A percentile compares a stretch with the other conserved stretches of the same genome.
These are phyloP conservation scores for Chiloscyllium punctatum DNA, from an alignment of 2,797 vertebrate genomes.

Conservation along the genomic window DNA sequence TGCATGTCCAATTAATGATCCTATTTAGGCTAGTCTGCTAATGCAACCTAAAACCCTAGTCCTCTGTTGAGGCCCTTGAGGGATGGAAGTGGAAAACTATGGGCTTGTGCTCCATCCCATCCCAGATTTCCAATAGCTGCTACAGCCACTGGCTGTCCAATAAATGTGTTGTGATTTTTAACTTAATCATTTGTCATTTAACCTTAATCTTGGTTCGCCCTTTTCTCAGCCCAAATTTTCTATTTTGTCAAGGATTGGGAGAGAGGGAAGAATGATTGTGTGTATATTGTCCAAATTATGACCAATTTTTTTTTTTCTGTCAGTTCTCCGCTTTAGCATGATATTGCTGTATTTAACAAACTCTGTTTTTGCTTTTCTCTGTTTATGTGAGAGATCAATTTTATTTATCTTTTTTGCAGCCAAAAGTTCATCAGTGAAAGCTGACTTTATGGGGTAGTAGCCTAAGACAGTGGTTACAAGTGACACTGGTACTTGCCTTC, in stretches of 20 bases:
- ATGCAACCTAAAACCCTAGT: not conserved
- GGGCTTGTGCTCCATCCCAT: not conserved
- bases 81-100: not conserved
- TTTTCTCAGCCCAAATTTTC: not conserved
- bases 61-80: not conserved
- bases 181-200: not conserved
- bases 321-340: not conserved
- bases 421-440: slow-evolving; percentile 45
- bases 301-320: not conserved
- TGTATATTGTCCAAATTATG: not conserved
- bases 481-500: slow-evolving; percentile 12
- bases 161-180: not conserved
- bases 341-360: not conserved
- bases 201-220: not conserved
- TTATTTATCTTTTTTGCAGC: slow-evolving; percentile 37
- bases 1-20: not conserved
- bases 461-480: not conserved
- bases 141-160: not conserved
- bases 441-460: not conserved
- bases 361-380: not conserved
- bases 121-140: not conserved
- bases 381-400: not conserved
- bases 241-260: not conserved
- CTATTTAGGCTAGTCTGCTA: not conserved
- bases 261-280: not conserved